Evolutionary conservation across 2,113 vertebrate genomes (phyloP).

Genomic region (Pardalotus punctatus): DNA sequence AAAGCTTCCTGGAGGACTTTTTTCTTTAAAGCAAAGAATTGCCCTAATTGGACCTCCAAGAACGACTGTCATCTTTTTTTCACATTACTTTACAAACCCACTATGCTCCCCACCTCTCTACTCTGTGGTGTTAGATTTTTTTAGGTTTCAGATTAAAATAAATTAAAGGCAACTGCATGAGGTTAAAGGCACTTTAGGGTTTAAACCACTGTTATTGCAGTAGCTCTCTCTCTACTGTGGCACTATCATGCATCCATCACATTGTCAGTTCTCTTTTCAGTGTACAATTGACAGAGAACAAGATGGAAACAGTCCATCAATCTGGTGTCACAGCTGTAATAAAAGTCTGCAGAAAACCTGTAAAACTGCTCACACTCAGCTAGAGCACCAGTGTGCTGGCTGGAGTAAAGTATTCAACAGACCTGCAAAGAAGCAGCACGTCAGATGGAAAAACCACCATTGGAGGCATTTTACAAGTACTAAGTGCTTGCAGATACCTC

Average conservation of each 20-base stretch:
- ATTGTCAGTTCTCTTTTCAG: slow-evolving; percentile 71
- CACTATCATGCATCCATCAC: slow-evolving; percentile 73
- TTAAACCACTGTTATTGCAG: slow-evolving; percentile 58
- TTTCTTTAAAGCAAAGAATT: slow-evolving; percentile 60
- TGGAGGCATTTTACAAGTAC: neutral
- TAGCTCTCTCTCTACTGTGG: slow-evolving; percentile 46
- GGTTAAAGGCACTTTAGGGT: slow-evolving; percentile 25
- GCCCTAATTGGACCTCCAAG: slow-evolving; percentile 67
- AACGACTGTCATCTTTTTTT: neutral
- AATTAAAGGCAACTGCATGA: slow-evolving; percentile 54
- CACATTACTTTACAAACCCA: neutral
- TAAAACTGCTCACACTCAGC: slow-evolving; percentile 70
- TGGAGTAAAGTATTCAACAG: slow-evolving; percentile 53
- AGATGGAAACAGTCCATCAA: slow-evolving; percentile 80
- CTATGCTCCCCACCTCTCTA: neutral
- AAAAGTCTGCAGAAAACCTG: slow-evolving; percentile 75
- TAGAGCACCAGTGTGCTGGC: slow-evolving; percentile 26
- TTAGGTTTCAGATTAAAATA: slow-evolving; percentile 57
- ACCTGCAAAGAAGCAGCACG: slow-evolving; percentile 51
- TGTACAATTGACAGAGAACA: slow-evolving; percentile 75
- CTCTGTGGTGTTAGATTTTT: neutral
- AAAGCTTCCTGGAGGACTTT: slow-evolving; percentile 67
- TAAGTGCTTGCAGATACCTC: neutral
- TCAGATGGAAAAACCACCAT: slow-evolving; percentile 43
- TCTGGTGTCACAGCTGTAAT: slow-evolving; percentile 76